A percentile compares a stretch with the other conserved stretches of the same genome.
phyloP scores from a whole-genome alignment of 2,113 vertebrate genomes.

The Pterophyllum scalare region DNA sequence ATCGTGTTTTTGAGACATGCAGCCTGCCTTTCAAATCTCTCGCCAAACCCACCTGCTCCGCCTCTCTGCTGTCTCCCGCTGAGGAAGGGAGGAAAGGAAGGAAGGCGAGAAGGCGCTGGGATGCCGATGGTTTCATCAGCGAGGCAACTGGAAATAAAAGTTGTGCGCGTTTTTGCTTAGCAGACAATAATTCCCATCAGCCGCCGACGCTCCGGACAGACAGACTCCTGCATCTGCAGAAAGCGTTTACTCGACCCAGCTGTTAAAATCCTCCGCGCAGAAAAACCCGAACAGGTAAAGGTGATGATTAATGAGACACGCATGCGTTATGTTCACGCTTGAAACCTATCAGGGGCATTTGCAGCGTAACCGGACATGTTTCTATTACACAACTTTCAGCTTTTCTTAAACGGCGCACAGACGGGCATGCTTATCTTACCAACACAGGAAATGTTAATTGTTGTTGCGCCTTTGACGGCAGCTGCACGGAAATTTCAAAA shows the following conservation, averaged over 20 bases:
- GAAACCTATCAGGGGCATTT: not conserved
- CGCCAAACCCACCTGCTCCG: slow-evolving; percentile 39
- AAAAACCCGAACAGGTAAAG: slow-evolving; percentile 58
- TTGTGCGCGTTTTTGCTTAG: slow-evolving; percentile 27
- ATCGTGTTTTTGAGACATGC: slow-evolving; percentile 45
- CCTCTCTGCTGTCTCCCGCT: slow-evolving; percentile 7
- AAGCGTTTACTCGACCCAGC: not conserved
- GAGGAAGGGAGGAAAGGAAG: not conserved
- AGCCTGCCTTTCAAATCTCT: slow-evolving; percentile 1
- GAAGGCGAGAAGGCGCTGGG: slow-evolving; percentile 32
- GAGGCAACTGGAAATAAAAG: slow-evolving; percentile 42
- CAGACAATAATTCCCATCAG: not conserved
- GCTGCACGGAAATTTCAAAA: not conserved
- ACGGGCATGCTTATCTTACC: too few relatives aligned
- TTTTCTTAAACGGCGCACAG: not conserved
- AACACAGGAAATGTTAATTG: not conserved
- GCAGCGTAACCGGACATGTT: not conserved
- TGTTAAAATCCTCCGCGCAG: not conserved
- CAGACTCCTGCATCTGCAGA: slow-evolving; percentile 7
- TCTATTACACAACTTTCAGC: not conserved
- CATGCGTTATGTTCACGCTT: slow-evolving; percentile 13
- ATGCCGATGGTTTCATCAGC: slow-evolving; percentile 60
- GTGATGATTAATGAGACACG: slow-evolving; percentile 30
- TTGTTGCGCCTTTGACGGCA: not conserved
- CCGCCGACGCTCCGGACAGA: not conserved